Evolutionary conservation across 2,113 vertebrate species (phyloP), one percentile per base, ranked within the genome.

Genomic region (Vulpes vulpes): DNA sequence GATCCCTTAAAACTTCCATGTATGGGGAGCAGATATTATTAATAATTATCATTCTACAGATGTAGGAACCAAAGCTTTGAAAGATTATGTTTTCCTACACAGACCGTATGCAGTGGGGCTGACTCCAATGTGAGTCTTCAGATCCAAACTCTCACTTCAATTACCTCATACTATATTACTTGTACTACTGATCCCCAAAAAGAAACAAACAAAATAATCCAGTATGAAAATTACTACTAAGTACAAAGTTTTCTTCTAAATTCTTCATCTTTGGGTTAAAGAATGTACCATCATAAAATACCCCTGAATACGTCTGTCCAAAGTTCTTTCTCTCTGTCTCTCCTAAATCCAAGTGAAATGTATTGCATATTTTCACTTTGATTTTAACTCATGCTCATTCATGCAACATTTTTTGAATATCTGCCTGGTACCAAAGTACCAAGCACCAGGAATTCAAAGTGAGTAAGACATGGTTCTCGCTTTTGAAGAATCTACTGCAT

Each of bases 271-370:
- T 95, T 38, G 38, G 19, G 43, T 94, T 82, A 53, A 79, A 81
- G 79, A 95, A 87, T 57, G 23, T 23, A 93, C 49, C 43, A 43
- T 80, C 49, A 87, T 82, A 17, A 79, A 87, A 35, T 73, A 20
- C 51, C 11, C 35, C 51, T 69, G 51, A 43, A n/a, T 83, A 86
- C 27, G 80, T 95, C 20, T 55, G 10, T 87, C 23, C 35, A 35
- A 92, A 73, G 17, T 65, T 91, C 2, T 60, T 6, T 65, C 62
- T 62, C 35, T 74, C 17, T 84, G 64, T 64, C 32, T 84, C 71
- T 64, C 35, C 51, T 88, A 88, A 97, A 73, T 73, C n/a, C 67
- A 59, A 71, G 53, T 67, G 76, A 82, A 95, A 59, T 32, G 5
- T 94, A 49, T 43, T 81, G 0, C 27, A 35, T 57, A 69, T 32